Evolutionary conservation across 2,113 vertebrate species (phyloP), one percentile per base, ranked within the genome.

Genomic region (Neoarius graeffei): DNA sequence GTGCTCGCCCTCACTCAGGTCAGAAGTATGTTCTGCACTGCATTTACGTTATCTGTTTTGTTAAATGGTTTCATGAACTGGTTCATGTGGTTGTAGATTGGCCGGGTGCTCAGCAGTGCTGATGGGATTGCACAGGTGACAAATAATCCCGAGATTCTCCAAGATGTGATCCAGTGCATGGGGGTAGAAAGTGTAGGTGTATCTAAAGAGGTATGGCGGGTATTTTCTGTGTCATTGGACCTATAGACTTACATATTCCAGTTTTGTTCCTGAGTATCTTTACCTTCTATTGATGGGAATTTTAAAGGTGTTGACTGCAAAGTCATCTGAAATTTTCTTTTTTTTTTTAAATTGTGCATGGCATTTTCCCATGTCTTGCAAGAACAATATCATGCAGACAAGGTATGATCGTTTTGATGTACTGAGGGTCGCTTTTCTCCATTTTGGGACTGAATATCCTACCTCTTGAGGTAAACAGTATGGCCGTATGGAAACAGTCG

Each of bases 1-100:
- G 95, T 97, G 86, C 96, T 99, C 86, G 93, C 96, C 50, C 92
- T 99, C 83, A 93, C 96, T 13, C 97, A 99, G 97, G 98, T 99
- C 93, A 14, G 90, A 52, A 30, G 15, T 19, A 10, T n/a, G n/a
- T 30, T 14, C n/a, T 42, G 13, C 4, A 4, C 4, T 20, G 0
- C 7, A 2, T 69, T 73, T 35, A 30, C 73, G 19, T 27, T 2
- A 13, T 59, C 23, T 71, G 1, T n/a, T 82, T 10, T 23, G 5
- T 14, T 42, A 56, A 60, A 5, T 30, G 23, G 15, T 8, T 19
- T 57, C 50, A 20, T 42, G 10, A 62, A 62, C 7, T 5, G 1
- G 8, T 54, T 81, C 5, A 6, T 86, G 3, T 80, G 30, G 76
- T 25, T 73, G 11, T 81, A 99, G 98, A 94, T 99, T 83, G 96